Conservation (phyloP, 2,113 vertebrate genomes). For the Albula glossodonta region DNA sequence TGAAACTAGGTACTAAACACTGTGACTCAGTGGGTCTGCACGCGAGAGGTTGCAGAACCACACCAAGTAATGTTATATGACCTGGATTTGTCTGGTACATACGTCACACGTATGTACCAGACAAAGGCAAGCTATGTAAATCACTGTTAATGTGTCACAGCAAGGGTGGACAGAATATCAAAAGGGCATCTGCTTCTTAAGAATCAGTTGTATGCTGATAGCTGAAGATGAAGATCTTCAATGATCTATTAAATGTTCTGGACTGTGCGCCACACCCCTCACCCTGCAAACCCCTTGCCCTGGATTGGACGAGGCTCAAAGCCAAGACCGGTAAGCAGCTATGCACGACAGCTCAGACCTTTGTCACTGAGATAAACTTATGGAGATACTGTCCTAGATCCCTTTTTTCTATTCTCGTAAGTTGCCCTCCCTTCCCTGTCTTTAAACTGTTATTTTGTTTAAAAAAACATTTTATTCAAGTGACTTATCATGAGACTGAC, state of each 20-base stretch:
- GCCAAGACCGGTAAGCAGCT: neutral
- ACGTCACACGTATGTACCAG: too few species aligned
- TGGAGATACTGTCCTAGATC: neutral
- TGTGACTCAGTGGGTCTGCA: too few species aligned
- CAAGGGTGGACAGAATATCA: too few species aligned
- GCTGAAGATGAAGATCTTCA: too few species aligned
- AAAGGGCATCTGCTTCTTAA: too few species aligned
- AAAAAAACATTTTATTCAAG: neutral
- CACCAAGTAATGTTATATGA: neutral
- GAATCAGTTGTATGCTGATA: too few species aligned
- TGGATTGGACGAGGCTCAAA: neutral
- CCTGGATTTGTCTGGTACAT: neutral
- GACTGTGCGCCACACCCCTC: neutral
- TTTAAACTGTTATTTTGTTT: neutral
- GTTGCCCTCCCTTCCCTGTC: neutral
- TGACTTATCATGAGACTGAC: too few species aligned
- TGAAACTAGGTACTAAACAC: too few species aligned
- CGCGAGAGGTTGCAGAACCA: too few species aligned
- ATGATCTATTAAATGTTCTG: neutral
- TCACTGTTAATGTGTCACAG: neutral
- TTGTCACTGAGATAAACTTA: neutral
- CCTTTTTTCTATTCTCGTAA: neutral
- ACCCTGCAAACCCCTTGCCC: neutral
- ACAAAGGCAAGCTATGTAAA: too few species aligned
- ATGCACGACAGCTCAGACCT: neutral